Evolutionary conservation across 2,113 vertebrate genomes (phyloP).

Genomic region (Gymnobelideus leadbeateri): DNA sequence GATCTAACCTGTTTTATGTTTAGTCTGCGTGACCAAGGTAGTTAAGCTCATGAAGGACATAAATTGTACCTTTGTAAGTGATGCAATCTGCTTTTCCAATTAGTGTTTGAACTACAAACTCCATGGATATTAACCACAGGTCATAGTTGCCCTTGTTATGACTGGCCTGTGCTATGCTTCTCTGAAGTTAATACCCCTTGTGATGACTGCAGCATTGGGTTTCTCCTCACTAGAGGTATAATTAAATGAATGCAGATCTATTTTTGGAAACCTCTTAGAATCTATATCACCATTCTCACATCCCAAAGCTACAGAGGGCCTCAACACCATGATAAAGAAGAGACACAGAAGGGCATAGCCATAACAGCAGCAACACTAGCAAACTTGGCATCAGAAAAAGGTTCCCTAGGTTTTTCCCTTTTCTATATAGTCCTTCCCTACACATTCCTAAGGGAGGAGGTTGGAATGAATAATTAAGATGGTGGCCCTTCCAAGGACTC

Average conservation of each 20-base stretch:
- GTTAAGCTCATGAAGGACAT: background rate
- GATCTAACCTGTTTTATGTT: conserved; percentile 6
- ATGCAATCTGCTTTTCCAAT: conserved; percentile 1
- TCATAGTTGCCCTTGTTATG: background rate
- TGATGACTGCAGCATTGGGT: background rate
- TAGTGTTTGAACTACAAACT: background rate
- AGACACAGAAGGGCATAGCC: background rate
- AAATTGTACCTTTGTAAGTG: background rate
- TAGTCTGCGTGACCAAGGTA: background rate
- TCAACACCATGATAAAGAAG: background rate
- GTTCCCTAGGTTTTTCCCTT: background rate
- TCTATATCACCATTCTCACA: background rate
- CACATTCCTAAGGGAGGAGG: background rate
- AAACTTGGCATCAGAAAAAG: background rate
- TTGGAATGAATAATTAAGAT: background rate
- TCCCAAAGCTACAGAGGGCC: background rate
- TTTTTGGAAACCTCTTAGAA: background rate
- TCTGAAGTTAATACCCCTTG: background rate
- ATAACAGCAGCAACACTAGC: background rate
- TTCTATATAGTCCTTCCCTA: background rate
- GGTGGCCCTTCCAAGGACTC: background rate
- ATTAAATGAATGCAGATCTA: background rate
- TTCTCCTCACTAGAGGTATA: background rate
- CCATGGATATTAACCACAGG: background rate
- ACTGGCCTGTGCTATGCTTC: background rate